Base-by-base conservation (phyloP, 2,888 invertebrate species). In the Archaeoteleia sp. region DNA sequence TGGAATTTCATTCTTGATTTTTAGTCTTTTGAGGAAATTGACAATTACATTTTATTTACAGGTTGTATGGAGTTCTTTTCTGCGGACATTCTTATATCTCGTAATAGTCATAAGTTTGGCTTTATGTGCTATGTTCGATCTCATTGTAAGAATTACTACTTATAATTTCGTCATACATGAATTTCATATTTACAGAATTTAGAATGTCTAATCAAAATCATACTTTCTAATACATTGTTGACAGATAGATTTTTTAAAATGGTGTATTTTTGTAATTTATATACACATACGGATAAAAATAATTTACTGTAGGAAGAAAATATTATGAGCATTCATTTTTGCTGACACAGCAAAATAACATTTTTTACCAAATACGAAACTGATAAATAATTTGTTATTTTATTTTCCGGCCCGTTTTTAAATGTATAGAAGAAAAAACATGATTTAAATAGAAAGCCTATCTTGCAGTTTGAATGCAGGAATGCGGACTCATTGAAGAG, bases 71-170 rank as follows among this genome's bases (percentile, higher is more conserved):
- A 92, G 89, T 66, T 88, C 91, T 8, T 81, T 86, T 43, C 86
- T 90, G 32, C 87, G 95, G 62, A 89, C 90, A 7, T 75, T 86
- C 0, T 87, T 94, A 29, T 95, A 94, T 77, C 82, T 93, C 13
- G 73, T 91, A 1, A 89, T 93, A 54, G 91, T 92, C 62, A 72
- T 88, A 10, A 88, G 91, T 63, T 87, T 93, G 30, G 89, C 90
- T 13, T 86, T 87, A 0, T 91, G 90, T 40, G 90, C 93, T 1
- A 87, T 93, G 71, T 87, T 90, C 10, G 92, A 92, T 82, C 87
- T 93, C 78, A 66, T 81, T 71, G 83, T 82, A 74, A 79, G 76
- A 61, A 25, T 13, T 42, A 42, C 12, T 0, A n/a, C n/a, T n/a
- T n/a, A n/a, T n/a, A n/a, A n/a, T n/a, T n/a, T n/a, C n/a, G n/a